phyloP scores from a whole-genome alignment of 2,113 vertebrate genomes.

The Cichladusa arquata region DNA sequence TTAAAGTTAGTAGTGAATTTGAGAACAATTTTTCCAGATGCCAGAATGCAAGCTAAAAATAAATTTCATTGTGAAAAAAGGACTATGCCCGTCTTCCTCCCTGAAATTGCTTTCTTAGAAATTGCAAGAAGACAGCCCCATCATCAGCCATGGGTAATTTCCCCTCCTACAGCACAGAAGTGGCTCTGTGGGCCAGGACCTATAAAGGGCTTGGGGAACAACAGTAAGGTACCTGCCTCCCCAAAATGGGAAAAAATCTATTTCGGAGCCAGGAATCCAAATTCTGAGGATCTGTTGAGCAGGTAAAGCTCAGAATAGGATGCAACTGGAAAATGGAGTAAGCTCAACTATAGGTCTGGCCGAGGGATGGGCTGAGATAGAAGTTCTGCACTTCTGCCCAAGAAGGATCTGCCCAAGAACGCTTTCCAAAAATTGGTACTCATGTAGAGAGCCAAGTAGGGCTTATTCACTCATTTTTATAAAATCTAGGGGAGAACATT shows the following conservation, averaged over 20 bases:
- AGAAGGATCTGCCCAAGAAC: not conserved
- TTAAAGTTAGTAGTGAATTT: not conserved
- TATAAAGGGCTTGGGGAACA: not conserved
- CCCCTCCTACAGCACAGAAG: not conserved
- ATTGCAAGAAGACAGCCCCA: not conserved
- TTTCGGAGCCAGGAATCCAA: not conserved
- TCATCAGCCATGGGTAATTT: not conserved
- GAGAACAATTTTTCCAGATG: not conserved
- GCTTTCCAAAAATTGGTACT: not conserved
- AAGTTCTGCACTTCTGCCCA: not conserved
- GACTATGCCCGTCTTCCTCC: not conserved
- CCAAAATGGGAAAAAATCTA: not conserved
- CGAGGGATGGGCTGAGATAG: not conserved
- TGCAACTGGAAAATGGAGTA: not conserved
- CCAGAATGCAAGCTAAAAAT: conserved; percentile 19
- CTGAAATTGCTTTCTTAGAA: not conserved
- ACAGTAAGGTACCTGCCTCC: rapidly evolving
- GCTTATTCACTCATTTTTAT: not conserved
- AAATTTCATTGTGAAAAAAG: not conserved
- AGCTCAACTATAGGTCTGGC: rapidly evolving
- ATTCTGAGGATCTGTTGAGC: not conserved
- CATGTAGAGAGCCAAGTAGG: not conserved
- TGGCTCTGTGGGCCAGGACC: rapidly evolving
- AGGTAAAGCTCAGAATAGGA: not conserved
- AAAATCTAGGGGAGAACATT: not conserved